Base-by-base conservation (phyloP, 2,113 vertebrate species). In the Podarcis raffonei region DNA sequence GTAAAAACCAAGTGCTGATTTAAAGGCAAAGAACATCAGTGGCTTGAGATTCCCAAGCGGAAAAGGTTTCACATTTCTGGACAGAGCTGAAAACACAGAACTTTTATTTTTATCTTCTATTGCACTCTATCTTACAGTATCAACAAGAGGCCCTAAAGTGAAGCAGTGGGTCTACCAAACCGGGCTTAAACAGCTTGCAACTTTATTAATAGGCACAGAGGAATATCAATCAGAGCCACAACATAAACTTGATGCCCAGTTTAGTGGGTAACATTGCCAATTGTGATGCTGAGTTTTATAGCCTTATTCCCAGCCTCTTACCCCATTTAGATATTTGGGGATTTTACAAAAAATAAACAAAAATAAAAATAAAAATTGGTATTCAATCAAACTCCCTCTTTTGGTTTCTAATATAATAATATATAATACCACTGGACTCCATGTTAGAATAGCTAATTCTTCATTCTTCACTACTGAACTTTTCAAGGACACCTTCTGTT, bases 81-180 rank as follows among this genome's bases (percentile, higher is more conserved):
- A 9, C 1, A 74, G 4, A n/a, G 3, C 82, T 88, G 84, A 92
- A 92, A 91, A 12, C 71, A 91, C 32, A 87, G 91, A 48, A 82
- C 80, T 42, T 3, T 35, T 37, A n/a, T 0, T 9, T 57, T 90
- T 69, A 91, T 62, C 66, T 87, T 87, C 87, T 27, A 80, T 77
- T 88, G 32, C 30, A 72, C 62, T 39, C 90, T 77, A 87, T 4
- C 35, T 57, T 87, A 66, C 87, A 77, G 13, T 35, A 77, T 86
- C 48, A 90, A 53, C 48, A 2, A 82, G 37, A 79, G 25, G 82
- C 8, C 0, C n/a, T 39, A 80, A 81, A 81, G 18, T 85, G 35
- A 81, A 87, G 37, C 27, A 8, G 27, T 30, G 72, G 39, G 39
- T 30, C 3, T 69, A 83, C 12, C 15, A 27, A 48, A 84, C 16